These are phyloP conservation scores for Drosophila kanapiae DNA, from an alignment of 1,140 invertebrate species.

Conservation along the genomic window DNA sequence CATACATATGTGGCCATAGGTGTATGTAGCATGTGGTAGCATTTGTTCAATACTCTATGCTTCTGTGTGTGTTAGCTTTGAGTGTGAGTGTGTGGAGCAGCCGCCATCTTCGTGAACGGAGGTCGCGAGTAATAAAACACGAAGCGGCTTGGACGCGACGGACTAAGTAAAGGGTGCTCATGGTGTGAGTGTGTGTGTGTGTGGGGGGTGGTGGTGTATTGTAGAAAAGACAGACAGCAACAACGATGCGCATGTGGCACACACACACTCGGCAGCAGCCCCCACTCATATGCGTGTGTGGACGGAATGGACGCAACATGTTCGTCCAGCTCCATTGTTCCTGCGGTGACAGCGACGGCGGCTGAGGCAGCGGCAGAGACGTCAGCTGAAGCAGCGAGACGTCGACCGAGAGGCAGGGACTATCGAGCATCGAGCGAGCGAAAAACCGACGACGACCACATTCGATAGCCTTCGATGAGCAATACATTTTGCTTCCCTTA, in stretches of 20 bases:
- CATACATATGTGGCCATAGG: conserved; percentile 17
- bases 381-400: conserved; percentile 2
- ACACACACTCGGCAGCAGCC: conserved; percentile 31
- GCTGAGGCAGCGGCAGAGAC: conserved; percentile 17
- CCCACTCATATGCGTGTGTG: conserved; percentile 43
- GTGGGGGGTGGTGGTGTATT: too few relatives aligned
- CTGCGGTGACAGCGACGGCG: conserved; percentile 21
- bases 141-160: conserved; percentile 59
- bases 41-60: conserved; percentile 42
- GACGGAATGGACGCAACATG: conserved; percentile 67
- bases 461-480: conserved; percentile 84
- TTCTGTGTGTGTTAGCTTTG: conserved; percentile 17
- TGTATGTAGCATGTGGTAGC: conserved; percentile 16
- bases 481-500: conserved; percentile 83
- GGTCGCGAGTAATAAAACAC: conserved; percentile 82
- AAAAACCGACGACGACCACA: conserved; percentile 59
- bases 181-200: not conserved
- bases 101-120: conserved; percentile 70
- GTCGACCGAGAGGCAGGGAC: conserved; percentile 9
- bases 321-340: conserved; percentile 77
- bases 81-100: conserved; percentile 34
- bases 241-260: conserved; percentile 49
- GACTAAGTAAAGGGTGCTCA: conserved; percentile 12
- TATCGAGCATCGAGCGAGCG: conserved; percentile 16
- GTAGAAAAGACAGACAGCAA: conserved; percentile 12